Base-by-base conservation (phyloP, 92 coral and sea anemone genomes). In the Nematostella vectensis region DNA sequence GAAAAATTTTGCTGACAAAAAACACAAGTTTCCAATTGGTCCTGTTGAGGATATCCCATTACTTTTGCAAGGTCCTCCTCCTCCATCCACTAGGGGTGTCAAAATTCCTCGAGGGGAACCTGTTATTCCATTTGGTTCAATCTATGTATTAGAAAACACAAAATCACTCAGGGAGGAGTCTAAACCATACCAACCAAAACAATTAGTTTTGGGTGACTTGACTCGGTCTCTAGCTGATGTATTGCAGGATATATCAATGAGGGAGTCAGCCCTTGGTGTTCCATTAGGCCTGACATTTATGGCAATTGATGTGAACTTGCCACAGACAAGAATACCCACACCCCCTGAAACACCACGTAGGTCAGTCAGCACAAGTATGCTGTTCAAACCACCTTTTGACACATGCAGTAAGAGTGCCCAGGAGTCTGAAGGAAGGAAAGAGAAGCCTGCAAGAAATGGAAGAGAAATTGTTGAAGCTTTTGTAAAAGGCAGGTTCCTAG, bases 251-350 rank as follows among this genome's bases (percentile, higher is more conserved):
- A 80, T 93, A 61, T 80, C 83, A 8, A 69, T 73, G 29, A 73
- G 94, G 31, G 99, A 93, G 52, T 95, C 99, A 10, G 78, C 83
- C 12, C 51, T 88, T 8, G 88, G 93, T 26, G 78, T 69, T 9
- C 75, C 99, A n/a, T 63, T 93, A 23, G 99, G 99, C 52, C 77
- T 81, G 60, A 83, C 94, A 19, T 78, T 70, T 18, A 70, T 78
- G 47, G 99, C 99, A 4, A 49, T 93, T 25, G 89, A 79, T 57
- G 58, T 78, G n/a, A 69, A 86, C 62, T 71, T 93, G 16, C 94
- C 96, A 2, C 82, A 58, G 22, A 74, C 77, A 12, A 54, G 37
- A 23, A 50, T 87, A 26, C 95, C 95, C 12, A 75, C 83, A 12
- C 87, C 89, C 2, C 83, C 95, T 20, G 45, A 64, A n/a, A 87